Evolutionary conservation across 1,140 invertebrate species (phyloP).

Genomic region (Gerris buenoi): DNA sequence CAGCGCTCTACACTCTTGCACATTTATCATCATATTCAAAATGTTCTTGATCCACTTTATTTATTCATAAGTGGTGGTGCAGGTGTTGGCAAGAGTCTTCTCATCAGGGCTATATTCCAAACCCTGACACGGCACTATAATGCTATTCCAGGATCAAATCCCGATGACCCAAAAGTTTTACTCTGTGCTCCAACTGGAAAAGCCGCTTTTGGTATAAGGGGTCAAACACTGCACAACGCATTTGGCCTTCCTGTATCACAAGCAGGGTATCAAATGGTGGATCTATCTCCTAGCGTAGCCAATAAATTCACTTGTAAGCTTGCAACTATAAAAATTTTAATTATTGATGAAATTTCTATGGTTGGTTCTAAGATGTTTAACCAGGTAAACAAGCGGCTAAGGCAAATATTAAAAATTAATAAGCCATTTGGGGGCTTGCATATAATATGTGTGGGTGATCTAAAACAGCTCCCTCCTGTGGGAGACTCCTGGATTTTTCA

Average conservation of each 20-base stretch:
- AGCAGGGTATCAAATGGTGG: not conserved
- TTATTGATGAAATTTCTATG: not conserved
- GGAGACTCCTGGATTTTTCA: slow-evolving; percentile 10
- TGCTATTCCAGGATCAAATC: not conserved
- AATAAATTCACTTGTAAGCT: not conserved
- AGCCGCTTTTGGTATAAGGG: not conserved
- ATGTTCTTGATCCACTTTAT: too few species aligned
- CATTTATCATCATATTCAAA: too few species aligned
- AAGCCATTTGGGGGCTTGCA: slow-evolving; percentile 19
- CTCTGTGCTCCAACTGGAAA: not conserved
- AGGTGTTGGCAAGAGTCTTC: not conserved
- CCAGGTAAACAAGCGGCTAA: slow-evolving; percentile 8
- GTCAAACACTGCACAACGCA: not conserved
- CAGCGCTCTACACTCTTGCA: not conserved
- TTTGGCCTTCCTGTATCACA: not conserved
- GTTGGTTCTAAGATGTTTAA: not conserved
- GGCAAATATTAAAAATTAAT: slow-evolving; percentile 25
- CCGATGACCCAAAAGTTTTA: not conserved
- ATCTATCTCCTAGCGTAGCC: not conserved
- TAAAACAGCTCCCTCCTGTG: slow-evolving; percentile 23
- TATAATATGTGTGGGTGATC: slow-evolving; percentile 20
- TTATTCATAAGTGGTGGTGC: not conserved
- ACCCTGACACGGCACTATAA: not conserved
- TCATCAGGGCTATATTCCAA: not conserved
- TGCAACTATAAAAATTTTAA: not conserved